A percentile compares a stretch with the other conserved stretches of the same genome.
These are phyloP conservation scores for Enteromius fasciolatus DNA, from an alignment of 2,797 vertebrate species.

Conservation along the genomic window DNA sequence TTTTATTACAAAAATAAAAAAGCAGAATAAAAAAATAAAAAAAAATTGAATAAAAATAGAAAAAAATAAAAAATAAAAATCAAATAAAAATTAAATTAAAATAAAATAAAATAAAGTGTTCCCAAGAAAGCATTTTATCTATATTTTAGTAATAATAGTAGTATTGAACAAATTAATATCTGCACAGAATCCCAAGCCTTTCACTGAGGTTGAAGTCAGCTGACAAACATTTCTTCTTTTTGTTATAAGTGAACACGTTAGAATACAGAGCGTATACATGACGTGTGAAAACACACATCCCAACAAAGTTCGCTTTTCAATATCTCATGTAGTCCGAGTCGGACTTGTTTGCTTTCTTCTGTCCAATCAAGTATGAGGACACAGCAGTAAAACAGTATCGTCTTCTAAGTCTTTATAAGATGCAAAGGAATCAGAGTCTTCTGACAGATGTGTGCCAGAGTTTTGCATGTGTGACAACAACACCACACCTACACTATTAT, in stretches of 20 bases:
- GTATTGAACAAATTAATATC: no score
- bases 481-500: slow-evolving; percentile 30
- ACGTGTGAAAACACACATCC: neutral
- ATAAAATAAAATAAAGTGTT: neutral
- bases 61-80: neutral
- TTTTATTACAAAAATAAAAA: neutral
- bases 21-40: neutral
- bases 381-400: neutral
- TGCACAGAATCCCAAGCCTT: no score
- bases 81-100: no score
- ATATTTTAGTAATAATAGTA: neutral
- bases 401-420: neutral
- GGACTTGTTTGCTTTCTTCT: neutral
- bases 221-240: neutral
- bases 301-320: neutral
- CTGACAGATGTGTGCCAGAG: slow-evolving; percentile 7
- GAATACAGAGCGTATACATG: neutral
- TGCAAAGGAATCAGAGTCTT: neutral
- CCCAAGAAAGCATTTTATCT: neutral
- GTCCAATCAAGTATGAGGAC: slow-evolving; percentile 7
- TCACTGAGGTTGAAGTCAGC: no score
- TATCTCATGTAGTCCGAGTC: neutral
- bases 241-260: neutral
- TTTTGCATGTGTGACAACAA: neutral
- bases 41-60: no score